These are phyloP conservation scores for Hirundo rustica DNA, from an alignment of 2,797 vertebrate species.

Conservation along the genomic window DNA sequence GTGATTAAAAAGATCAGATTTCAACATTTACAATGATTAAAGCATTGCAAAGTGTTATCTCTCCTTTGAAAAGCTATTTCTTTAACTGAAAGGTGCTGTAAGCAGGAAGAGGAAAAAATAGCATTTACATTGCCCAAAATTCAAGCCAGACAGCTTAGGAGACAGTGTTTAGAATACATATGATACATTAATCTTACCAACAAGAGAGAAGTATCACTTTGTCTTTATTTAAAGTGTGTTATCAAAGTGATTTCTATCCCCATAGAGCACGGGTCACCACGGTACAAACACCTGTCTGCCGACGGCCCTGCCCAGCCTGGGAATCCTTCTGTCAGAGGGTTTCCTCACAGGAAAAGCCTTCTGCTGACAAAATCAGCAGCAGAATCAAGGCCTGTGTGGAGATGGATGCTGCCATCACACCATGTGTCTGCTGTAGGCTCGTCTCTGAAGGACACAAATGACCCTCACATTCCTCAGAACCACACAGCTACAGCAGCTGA, in stretches of 20 bases:
- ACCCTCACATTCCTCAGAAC: neutral
- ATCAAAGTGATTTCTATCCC: neutral
- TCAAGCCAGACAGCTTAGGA: neutral
- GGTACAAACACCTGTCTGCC: neutral
- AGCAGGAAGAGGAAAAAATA: neutral
- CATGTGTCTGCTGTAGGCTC: neutral
- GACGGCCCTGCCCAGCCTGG: neutral
- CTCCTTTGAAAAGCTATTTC: neutral
- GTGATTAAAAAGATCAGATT: constrained; percentile 11
- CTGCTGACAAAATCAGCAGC: neutral
- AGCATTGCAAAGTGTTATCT: neutral
- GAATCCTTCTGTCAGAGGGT: neutral
- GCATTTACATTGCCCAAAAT: neutral
- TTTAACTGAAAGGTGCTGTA: neutral
- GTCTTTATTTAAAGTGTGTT: neutral
- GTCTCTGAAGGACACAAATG: neutral
- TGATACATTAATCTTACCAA: neutral
- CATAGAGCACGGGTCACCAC: neutral
- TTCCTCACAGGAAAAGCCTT: neutral
- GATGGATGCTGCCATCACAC: neutral
- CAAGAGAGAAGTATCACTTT: neutral
- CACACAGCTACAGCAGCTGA: neutral
- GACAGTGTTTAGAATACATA: neutral
- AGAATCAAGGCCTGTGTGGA: neutral
- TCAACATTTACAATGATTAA: neutral